Evolutionary conservation across 2,113 vertebrate species (phyloP).

Genomic region (Elanus axillaris): DNA sequence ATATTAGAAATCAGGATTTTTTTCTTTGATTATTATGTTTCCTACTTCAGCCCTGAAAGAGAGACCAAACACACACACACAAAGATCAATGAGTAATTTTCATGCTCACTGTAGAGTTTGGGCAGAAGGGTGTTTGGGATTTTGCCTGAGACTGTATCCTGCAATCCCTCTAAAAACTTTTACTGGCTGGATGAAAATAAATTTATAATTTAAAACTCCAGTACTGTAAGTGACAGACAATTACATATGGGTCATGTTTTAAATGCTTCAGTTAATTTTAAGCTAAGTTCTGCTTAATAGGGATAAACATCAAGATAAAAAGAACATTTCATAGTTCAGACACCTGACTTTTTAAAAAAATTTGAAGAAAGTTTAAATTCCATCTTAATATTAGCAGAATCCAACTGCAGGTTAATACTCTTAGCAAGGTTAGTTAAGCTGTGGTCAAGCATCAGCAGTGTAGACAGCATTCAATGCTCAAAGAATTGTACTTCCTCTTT

Average conservation of each 20-base stretch:
- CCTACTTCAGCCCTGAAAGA: background rate
- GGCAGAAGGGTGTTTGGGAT: accelerated
- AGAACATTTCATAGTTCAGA: background rate
- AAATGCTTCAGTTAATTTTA: background rate
- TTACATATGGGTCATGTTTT: background rate
- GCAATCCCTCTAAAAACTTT: background rate
- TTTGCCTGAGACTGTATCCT: background rate
- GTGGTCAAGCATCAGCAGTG: background rate
- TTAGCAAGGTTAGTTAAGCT: background rate
- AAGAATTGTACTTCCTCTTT: background rate
- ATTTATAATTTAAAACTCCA: background rate
- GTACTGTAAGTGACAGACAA: background rate
- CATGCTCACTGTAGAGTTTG: background rate
- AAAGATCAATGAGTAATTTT: background rate
- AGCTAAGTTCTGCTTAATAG: background rate
- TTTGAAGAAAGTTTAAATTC: background rate
- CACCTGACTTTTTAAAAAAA: accelerated
- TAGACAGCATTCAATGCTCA: background rate
- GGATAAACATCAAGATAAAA: background rate
- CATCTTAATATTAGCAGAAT: background rate
- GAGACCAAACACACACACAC: background rate
- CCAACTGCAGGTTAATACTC: background rate
- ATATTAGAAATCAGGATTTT: background rate
- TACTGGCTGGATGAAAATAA: background rate
- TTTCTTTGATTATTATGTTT: background rate